Conservation (phyloP, 2,797 vertebrate species). For the Pseudochirops corinnae region DNA sequence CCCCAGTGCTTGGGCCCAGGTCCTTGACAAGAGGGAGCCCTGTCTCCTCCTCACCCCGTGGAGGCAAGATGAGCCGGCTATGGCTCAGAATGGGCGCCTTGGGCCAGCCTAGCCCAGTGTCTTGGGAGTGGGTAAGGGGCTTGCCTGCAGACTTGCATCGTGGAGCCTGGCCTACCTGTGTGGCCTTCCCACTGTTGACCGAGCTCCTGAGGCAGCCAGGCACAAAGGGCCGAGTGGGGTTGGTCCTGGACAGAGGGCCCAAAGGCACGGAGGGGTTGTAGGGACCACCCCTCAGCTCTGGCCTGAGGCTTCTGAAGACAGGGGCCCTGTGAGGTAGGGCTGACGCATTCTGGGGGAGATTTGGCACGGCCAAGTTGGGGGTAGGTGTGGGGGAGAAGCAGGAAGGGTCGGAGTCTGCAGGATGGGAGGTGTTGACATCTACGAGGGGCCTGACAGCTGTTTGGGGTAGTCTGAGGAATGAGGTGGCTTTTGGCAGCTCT, state of each 20-base stretch:
- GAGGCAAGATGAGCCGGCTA: background rate
- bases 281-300: background rate
- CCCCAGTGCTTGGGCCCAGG: background rate
- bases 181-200: background rate
- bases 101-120: too few species aligned
- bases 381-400: background rate
- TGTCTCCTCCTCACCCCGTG: background rate
- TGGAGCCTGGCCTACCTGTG: too few species aligned
- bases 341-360: too few species aligned
- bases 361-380: background rate
- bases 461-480: accelerated
- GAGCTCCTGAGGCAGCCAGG: too few species aligned
- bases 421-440: background rate
- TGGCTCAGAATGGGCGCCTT: too few species aligned
- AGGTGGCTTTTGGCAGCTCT: too few species aligned
- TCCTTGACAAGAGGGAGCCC: background rate
- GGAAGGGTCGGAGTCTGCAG: background rate
- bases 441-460: background rate
- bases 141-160: background rate
- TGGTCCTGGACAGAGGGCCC: background rate
- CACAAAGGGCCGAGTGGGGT: background rate
- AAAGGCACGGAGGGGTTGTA: background rate
- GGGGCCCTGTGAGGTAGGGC: background rate
- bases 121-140: background rate
- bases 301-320: background rate